Evolutionary conservation across 2,797 vertebrate species (phyloP).

Genomic region (Periparus ater): DNA sequence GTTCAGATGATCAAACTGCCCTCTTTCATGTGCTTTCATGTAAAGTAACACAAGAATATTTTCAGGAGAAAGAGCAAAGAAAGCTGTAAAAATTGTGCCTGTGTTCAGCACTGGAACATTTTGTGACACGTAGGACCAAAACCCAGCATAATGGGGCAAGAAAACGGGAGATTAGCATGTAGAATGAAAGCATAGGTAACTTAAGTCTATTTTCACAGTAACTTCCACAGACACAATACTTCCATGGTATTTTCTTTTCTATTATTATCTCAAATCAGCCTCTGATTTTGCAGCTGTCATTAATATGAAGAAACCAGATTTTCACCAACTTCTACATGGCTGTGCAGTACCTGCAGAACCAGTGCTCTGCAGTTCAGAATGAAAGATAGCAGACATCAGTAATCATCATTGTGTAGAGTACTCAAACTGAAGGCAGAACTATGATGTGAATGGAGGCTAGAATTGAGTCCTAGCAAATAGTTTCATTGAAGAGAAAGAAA

Average conservation of each 20-base stretch:
- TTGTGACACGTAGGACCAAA: not conserved
- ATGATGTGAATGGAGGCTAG: not conserved
- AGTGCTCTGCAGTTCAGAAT: not conserved
- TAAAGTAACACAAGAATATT: not conserved
- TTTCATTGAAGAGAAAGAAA: slow-evolving; percentile 28
- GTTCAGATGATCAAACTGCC: not conserved
- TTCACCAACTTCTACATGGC: not conserved
- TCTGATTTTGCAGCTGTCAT: not conserved
- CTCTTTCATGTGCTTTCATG: not conserved
- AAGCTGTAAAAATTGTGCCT: not conserved
- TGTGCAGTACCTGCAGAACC: not conserved
- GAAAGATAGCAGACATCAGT: not conserved
- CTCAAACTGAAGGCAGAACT: not conserved
- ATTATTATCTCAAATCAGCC: not conserved
- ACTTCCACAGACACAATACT: not conserved
- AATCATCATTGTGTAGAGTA: not conserved
- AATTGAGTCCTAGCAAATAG: slow-evolving; percentile 12
- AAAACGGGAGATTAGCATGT: not conserved
- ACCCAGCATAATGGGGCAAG: not conserved
- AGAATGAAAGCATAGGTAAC: not conserved
- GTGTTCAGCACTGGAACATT: not conserved
- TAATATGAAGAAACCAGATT: not conserved
- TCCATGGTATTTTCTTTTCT: not conserved
- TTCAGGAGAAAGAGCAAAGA: not conserved
- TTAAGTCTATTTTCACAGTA: not conserved